Base-by-base conservation (phyloP, 2,113 vertebrate species). In the Polypterus senegalus region DNA sequence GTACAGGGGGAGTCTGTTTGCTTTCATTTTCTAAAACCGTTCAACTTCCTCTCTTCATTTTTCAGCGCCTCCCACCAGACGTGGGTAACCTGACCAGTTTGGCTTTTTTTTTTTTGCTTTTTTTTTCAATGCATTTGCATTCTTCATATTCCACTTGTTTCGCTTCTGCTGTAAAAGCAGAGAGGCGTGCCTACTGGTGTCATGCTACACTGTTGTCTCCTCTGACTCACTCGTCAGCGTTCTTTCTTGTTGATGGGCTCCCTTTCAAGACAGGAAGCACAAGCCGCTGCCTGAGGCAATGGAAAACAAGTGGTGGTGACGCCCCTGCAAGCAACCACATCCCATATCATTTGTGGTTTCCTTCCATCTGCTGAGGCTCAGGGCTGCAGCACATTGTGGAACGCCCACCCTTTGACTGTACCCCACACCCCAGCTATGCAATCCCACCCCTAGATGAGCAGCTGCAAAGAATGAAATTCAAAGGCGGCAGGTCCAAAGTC, bases 281-380 rank as follows among this genome's bases (percentile, higher is more conserved):
- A 56, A 67, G 67, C 55, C 59, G 71, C 68, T 73, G 60, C 69
- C 57, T 69, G 56, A 57, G 62, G 67, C 48, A 60, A 54, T 45
- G 45, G 7, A 7, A 58, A 58, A 7, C 8, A 9, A 9, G 2
- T 44, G 7, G 46, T 61, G 9, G 48, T 58, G 48, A 60, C 60
- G 67, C 69, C 67, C 59, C 54, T 62, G 9, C 6, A 27, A 46
- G 10, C 46, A 27, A 45, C 46, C 43, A 65, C 67, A 70, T 70
- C 67, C 63, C 62, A 62, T 63, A 56, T 63, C 47, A 55, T 69
- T 69, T 54, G 66, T 67, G 59, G 60, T 59, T 63, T 67, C 60
- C 61, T 46, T 49, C 46, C 56, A 58, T 58, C 56, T 58, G 56
- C n/a, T 45, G 46, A 27, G 56, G 7, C 27, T 57, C 10, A 3